phyloP scores from a whole-genome alignment of 2,888 invertebrate genomes.

The Melolontha melolontha region DNA sequence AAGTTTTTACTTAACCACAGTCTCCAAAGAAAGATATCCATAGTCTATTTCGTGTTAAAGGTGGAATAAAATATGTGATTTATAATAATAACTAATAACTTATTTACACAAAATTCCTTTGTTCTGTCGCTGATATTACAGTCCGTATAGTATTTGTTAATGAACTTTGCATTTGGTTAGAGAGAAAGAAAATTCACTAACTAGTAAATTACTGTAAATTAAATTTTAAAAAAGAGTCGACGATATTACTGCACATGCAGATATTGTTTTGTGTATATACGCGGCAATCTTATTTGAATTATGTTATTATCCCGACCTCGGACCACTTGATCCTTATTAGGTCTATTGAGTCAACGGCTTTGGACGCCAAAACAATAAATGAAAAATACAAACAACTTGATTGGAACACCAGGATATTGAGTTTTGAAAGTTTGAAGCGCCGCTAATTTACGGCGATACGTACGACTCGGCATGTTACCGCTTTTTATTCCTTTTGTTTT shows the following conservation, averaged over 20 bases:
- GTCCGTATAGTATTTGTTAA: no score
- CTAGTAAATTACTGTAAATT: slow-evolving; percentile 12
- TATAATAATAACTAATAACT: no score
- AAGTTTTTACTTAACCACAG: no score
- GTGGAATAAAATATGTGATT: no score
- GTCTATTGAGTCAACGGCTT: slow-evolving; percentile 38
- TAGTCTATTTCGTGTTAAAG: no score
- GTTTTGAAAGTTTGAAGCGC: slow-evolving; percentile 22
- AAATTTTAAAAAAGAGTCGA: slow-evolving; percentile 6
- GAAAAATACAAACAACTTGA: slow-evolving; percentile 36
- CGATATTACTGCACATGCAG: slow-evolving; percentile 12
- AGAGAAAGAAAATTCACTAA: background rate
- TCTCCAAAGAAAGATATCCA: no score
- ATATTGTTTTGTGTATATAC: slow-evolving; percentile 2
- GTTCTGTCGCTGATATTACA: no score
- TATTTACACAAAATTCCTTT: no score
- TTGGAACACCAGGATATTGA: slow-evolving; percentile 31
- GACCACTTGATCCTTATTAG: slow-evolving; percentile 43
- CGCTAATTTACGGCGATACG: slow-evolving; percentile 15
- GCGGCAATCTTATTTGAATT: slow-evolving; percentile 44
- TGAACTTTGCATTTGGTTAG: background rate
- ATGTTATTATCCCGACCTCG: slow-evolving; percentile 51
- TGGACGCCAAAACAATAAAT: slow-evolving; percentile 22
- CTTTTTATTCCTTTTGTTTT: slow-evolving; percentile 15
- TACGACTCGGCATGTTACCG: slow-evolving; percentile 8